Percentiles rank a stretch among this genome's conserved stretches.
These are phyloP conservation scores for Uloborus plumipes DNA, from an alignment of 2,888 invertebrate species.

Conservation along the genomic window DNA sequence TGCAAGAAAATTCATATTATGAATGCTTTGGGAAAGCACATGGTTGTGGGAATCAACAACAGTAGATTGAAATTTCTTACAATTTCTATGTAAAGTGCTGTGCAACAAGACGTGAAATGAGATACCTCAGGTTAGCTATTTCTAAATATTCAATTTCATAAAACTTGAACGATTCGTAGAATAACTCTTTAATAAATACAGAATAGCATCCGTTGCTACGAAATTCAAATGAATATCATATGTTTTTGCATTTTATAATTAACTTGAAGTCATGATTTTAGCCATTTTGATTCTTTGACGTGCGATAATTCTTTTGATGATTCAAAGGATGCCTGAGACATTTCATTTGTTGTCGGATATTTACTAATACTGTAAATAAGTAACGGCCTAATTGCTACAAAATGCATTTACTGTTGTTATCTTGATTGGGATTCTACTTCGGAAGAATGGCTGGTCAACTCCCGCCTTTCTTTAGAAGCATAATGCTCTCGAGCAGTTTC, in stretches of 20 bases:
- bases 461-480: constrained; percentile 30
- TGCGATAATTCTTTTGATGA: too few species aligned
- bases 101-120: constrained; percentile 41
- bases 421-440: constrained; percentile 63
- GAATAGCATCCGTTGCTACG: too few species aligned
- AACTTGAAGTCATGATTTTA: too few species aligned
- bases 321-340: constrained; percentile 12
- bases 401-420: constrained; percentile 43
- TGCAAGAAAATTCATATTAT: constrained; percentile 21
- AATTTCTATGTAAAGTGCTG: constrained; percentile 34
- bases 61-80: constrained; percentile 16
- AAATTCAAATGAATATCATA: too few species aligned
- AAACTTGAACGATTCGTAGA: constrained; percentile 25
- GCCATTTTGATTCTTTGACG: too few species aligned
- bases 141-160: constrained; percentile 5
- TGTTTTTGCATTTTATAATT: too few species aligned
- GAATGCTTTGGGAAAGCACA: constrained; percentile 8
- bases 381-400: constrained; percentile 42
- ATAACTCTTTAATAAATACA: background rate
- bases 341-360: constrained; percentile 33
- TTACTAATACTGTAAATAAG: constrained; percentile 56
- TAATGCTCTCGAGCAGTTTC: constrained; percentile 42
- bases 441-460: constrained; percentile 27
- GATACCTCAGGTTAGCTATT: constrained; percentile 38
- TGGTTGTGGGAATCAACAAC: constrained; percentile 32